Evolutionary conservation across 2,113 vertebrate genomes (phyloP), one percentile per base, ranked within the genome.

Genomic region (Eurystomus gularis): DNA sequence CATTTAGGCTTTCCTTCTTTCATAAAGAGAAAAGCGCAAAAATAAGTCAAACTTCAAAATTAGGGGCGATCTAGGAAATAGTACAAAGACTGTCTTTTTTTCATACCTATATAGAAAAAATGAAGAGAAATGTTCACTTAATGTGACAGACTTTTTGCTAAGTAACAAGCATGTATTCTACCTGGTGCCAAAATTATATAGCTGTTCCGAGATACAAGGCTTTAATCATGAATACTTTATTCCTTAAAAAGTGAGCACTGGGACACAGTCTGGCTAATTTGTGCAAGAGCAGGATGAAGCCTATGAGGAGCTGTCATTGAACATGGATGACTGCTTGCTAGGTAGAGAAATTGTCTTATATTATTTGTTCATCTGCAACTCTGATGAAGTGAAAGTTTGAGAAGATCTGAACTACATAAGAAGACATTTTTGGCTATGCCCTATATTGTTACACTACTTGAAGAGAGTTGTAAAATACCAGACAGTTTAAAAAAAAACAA

Each of bases 331-430:
- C 31, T 64, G 46, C 37, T 82, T n/a, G 10, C 25, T 49, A 51
- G 40, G 18, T 44, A 48, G 37, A 61, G 39, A 79, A 82, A 95
- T 7, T 19, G 70, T 69, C 73, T 75, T 70, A 62, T 39, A 75
- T 26, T 71, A 72, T 83, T 86, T 89, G 28, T 60, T 87, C 88
- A 87, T 87, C 40, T 21, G 93, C 66, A 93, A 33, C 46, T 94
- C 61, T 94, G 61, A 81, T 75, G 24, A 94, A 92, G 54, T 37
- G 94, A 93, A 62, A 95, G 13, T 93, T 91, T 96, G 83, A 93
- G 52, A 96, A 94, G 49, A 94, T 85, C 42, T 81, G 51, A 73
- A 39, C 75, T 68, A 33, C 8, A 3, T 14, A 44, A 86, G 71
- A 89, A 9, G 68, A 82, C 26, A 57, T 46, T 77, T 46, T 82